Evolutionary conservation across 1,140 invertebrate species (phyloP), one percentile per base, ranked within the genome.

Genomic region (Aphelenchoides avenae): DNA sequence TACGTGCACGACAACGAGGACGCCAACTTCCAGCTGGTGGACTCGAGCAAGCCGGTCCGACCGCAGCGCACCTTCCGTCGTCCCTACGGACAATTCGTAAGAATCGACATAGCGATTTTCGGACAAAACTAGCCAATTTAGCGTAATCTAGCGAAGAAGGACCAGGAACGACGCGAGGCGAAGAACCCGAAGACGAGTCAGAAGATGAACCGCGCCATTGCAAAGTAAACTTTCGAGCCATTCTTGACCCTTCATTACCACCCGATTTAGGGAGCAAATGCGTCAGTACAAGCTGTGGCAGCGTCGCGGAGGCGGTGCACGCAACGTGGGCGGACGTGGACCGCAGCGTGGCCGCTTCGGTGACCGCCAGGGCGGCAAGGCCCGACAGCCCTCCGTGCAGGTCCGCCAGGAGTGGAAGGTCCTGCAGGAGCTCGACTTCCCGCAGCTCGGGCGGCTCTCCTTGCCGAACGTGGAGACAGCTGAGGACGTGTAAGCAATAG

Each of bases 361-460:
- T 26, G 56, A 60, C 29, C 57, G 55, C n/a, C 58, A 59, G 20
- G 41, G n/a, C 1, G 30, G 53, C 3, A 63, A 71, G 37, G 52
- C 93, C 73, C 84, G 94, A 24, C 93, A 97, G 81, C 91, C 94
- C 0, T 98, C 93, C 1, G 93, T 98, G 0, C 91, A 90, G 50
- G 91, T 99, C 1, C 83, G 87, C 44, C 87, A 92, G 4, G 90
- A 91, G 57, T 99, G 94, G 94, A 85, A 85, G 34, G 92, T 93
- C 5, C 88, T 97, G 72, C 91, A 98, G 68, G 94, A 98, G 78
- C 95, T 99, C 89, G 94, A 99, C 80, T 97, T 98, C 77, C 88
- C 89, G 13, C 84, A 92, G n/a, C 82, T 99, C 11, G 84, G 86
- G 4, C 97, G 98, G 79, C 80, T 98, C 0, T 91, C 88, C 41